Conservation (phyloP, 1,140 invertebrate species). For the Cotesia glomerata region DNA sequence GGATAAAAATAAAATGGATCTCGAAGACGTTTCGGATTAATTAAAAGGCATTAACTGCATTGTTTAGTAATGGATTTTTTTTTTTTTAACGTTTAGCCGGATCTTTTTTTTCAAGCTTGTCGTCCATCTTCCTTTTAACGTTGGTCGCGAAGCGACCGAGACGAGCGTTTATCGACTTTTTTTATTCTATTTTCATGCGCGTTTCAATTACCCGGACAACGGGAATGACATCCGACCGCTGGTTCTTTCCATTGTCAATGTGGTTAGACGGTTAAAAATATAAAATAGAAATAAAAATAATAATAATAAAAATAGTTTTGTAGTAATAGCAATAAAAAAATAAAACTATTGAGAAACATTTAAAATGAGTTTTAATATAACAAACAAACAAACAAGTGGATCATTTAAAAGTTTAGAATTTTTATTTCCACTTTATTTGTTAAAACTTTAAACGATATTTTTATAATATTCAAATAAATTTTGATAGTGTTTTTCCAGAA, state of each 20-base stretch:
- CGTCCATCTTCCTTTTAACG: not conserved
- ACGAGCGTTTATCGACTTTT: slow-evolving; percentile 26
- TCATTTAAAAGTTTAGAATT: no score
- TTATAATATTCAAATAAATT: no score
- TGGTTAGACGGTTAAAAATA: not conserved
- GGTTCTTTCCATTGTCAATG: slow-evolving; percentile 18
- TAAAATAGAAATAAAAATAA: not conserved
- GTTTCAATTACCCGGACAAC: slow-evolving; percentile 26
- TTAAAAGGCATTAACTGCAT: not conserved
- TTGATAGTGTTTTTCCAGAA: no score
- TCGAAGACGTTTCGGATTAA: slow-evolving; percentile 1
- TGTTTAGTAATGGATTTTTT: not conserved
- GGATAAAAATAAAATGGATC: not conserved
- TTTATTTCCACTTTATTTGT: no score
- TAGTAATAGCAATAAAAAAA: not conserved
- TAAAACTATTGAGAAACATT: no score
- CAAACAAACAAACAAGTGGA: not conserved
- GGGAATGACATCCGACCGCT: slow-evolving; percentile 22
- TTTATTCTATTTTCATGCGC: slow-evolving; percentile 24
- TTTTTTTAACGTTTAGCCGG: not conserved
- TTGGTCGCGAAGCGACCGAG: not conserved
- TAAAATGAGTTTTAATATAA: not conserved
- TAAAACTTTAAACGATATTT: no score
- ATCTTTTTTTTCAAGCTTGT: not conserved
- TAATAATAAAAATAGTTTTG: not conserved